Percentiles rank a stretch among this genome's conserved stretches.
Conservation (phyloP, 35 echinoderm and acorn worm genomes). For the Heliocidaris tuberculata region DNA sequence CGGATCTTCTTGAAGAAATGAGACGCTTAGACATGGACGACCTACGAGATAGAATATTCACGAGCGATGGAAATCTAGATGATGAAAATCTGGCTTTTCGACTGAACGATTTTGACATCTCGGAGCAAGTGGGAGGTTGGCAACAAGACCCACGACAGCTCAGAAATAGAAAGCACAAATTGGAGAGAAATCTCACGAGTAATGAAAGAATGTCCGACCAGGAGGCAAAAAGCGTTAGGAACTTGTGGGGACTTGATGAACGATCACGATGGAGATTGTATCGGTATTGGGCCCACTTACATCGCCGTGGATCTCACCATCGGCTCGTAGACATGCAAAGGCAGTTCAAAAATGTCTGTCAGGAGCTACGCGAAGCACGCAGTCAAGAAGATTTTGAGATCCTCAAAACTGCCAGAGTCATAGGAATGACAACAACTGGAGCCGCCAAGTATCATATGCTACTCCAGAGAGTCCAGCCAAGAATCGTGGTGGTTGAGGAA, state of each 20-base stretch:
- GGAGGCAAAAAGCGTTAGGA: slow-evolving; percentile 47
- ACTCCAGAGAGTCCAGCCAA: slow-evolving; percentile 71
- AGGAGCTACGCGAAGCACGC: slow-evolving; percentile 63
- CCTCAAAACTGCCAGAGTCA: slow-evolving; percentile 57
- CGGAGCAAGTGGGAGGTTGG: not conserved
- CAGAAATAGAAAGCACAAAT: slow-evolving; percentile 29
- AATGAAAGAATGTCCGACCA: slow-evolving; percentile 62
- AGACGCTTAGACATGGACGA: slow-evolving; percentile 51
- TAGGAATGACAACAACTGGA: slow-evolving; percentile 96
- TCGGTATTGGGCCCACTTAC: slow-evolving; percentile 64
- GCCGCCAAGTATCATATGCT: slow-evolving; percentile 74
- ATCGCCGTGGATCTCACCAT: slow-evolving; percentile 9
- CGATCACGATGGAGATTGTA: slow-evolving; percentile 70
- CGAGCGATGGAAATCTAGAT: slow-evolving; percentile 56
- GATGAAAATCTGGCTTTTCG: slow-evolving; percentile 55
- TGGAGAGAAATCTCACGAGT: slow-evolving; percentile 53
- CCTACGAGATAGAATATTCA: not conserved
- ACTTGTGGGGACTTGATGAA: slow-evolving; percentile 58
- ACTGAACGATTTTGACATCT: slow-evolving; percentile 36
- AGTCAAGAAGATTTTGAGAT: slow-evolving; percentile 75
- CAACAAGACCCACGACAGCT: slow-evolving; percentile 27
- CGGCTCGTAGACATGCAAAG: slow-evolving; percentile 40
- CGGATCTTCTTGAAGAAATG: slow-evolving; percentile 53
- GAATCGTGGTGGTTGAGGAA: slow-evolving; percentile 89
- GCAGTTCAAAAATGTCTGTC: slow-evolving; percentile 24